phyloP scores from a whole-genome alignment of 2,888 invertebrate species.

The Oscheius sp. region DNA sequence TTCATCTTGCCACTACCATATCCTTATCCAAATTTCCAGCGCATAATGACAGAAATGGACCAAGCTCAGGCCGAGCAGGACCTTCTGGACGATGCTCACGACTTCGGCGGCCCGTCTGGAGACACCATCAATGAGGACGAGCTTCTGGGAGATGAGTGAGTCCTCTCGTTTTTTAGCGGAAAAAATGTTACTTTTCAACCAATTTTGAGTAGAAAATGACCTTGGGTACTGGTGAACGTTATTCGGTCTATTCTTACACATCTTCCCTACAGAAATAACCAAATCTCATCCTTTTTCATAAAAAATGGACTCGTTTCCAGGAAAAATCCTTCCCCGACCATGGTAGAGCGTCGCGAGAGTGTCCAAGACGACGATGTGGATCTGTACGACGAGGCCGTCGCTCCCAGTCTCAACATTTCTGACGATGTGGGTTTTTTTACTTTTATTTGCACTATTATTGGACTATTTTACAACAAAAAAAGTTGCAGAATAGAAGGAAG shows the following conservation, averaged over 20 bases:
- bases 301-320: no score
- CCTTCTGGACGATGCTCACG: slow-evolving; percentile 3
- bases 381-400: slow-evolving; percentile 70
- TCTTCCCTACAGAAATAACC: no score
- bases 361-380: slow-evolving; percentile 49
- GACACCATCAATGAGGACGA: slow-evolving; percentile 17
- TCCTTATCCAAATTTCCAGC: no score
- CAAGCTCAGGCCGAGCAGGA: slow-evolving; percentile 13
- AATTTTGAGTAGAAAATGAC: no score
- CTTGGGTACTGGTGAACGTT: no score
- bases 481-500: no score
- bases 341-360: background rate
- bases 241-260: no score
- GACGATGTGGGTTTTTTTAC: background rate
- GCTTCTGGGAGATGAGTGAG: slow-evolving; percentile 4
- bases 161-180: background rate
- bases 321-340: no score
- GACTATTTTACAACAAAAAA: background rate
- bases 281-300: background rate
- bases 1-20: no score
- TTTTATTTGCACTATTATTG: background rate
- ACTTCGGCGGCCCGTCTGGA: background rate
- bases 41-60: slow-evolving; percentile 24
- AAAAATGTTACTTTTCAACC: no score
- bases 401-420: slow-evolving; percentile 48